Percentiles rank a stretch among this genome's conserved stretches.
Conservation (phyloP, 2,797 vertebrate genomes). For the Danio albolineatus region DNA sequence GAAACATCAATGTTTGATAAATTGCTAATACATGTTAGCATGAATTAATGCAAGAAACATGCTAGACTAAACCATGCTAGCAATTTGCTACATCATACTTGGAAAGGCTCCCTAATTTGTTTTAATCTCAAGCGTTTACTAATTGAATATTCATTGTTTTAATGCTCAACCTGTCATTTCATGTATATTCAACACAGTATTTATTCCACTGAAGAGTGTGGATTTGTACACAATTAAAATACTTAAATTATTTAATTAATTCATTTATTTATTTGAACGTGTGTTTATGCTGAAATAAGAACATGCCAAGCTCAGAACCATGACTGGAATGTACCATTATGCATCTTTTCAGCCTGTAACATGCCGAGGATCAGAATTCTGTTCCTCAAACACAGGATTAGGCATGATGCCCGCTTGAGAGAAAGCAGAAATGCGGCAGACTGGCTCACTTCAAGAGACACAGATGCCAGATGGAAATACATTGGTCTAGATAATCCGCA, state of each 20-base stretch:
- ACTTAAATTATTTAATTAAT: too few relatives aligned
- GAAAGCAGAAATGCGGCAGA: slow-evolving; percentile 12
- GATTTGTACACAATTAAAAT: too few relatives aligned
- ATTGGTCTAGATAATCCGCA: slow-evolving; percentile 8
- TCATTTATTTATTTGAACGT: too few relatives aligned
- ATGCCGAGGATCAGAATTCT: slow-evolving; percentile 1
- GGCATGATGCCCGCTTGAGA: not conserved
- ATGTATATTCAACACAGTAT: not conserved
- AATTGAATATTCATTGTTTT: too few relatives aligned
- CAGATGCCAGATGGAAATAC: slow-evolving; percentile 4
- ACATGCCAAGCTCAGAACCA: not conserved
- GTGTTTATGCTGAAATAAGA: not conserved
- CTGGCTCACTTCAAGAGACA: not conserved
- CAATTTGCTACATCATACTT: too few relatives aligned
- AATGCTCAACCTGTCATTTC: not conserved
- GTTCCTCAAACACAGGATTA: slow-evolving; percentile 27
- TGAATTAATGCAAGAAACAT: too few relatives aligned
- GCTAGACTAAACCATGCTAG: too few relatives aligned
- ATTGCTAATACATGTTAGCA: too few relatives aligned
- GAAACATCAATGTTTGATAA: too few relatives aligned
- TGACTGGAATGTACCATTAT: not conserved
- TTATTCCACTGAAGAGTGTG: too few relatives aligned
- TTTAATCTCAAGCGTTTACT: too few relatives aligned
- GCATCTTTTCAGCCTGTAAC: not conserved
- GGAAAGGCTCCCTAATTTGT: too few relatives aligned